Evolutionary conservation across 2,113 vertebrate genomes (phyloP).

Genomic region (Percina caprodes): DNA sequence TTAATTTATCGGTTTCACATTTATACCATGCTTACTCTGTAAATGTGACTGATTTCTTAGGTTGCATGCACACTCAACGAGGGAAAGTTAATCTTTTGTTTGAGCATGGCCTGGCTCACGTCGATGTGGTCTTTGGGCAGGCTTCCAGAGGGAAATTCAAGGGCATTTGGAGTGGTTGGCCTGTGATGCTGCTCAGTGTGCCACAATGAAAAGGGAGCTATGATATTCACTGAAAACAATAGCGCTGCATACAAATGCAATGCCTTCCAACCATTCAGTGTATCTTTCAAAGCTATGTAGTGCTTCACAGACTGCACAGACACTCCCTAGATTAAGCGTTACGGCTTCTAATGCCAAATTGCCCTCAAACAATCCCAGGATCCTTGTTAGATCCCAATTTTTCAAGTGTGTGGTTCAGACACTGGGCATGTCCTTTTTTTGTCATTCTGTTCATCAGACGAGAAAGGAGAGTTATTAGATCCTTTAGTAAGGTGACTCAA

Average conservation of each 20-base stretch:
- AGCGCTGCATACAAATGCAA: slow-evolving; percentile 66
- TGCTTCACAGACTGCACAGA: slow-evolving; percentile 40
- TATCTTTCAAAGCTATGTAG: slow-evolving; percentile 60
- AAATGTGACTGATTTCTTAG: slow-evolving; percentile 46
- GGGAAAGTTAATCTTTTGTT: slow-evolving; percentile 73
- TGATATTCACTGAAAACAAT: slow-evolving; percentile 67
- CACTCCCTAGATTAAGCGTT: slow-evolving; percentile 54
- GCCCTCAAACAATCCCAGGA: slow-evolving; percentile 65
- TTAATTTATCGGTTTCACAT: slow-evolving; percentile 40
- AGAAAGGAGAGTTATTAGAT: slow-evolving; percentile 67
- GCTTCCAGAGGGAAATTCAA: slow-evolving; percentile 77
- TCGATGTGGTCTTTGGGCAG: slow-evolving; percentile 69
- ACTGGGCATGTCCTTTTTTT: slow-evolving; percentile 54
- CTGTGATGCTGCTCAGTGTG: slow-evolving; percentile 67
- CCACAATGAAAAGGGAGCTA: slow-evolving; percentile 69
- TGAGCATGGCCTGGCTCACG: slow-evolving; percentile 61
- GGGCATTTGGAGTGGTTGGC: slow-evolving; percentile 69
- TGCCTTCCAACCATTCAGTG: slow-evolving; percentile 56
- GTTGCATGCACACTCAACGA: slow-evolving; percentile 31
- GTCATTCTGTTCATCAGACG: slow-evolving; percentile 57
- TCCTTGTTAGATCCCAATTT: slow-evolving; percentile 70
- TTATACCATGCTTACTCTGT: slow-evolving; percentile 34
- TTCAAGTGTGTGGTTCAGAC: slow-evolving; percentile 55
- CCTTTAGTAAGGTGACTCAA: slow-evolving; percentile 71
- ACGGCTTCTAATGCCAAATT: slow-evolving; percentile 58